Base-by-base conservation (phyloP, 2,888 invertebrate species). In the Andrena fulva region DNA sequence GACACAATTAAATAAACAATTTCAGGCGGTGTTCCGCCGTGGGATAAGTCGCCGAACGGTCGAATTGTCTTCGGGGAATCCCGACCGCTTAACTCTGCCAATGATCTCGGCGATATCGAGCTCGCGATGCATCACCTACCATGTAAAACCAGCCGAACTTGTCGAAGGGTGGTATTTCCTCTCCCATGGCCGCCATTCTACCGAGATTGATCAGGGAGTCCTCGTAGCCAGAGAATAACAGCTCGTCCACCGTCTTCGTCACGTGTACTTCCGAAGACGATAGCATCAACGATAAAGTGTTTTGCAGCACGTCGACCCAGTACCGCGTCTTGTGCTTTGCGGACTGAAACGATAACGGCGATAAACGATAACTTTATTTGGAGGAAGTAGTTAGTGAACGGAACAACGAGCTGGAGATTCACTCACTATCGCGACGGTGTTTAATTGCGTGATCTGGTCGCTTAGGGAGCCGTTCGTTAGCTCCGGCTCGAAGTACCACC, bases 141-240 rank as follows among this genome's bases (percentile, higher is more conserved):
- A 94, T 95, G 88, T 97, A 98, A 94, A 98, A 98, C 96, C 98
- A 97, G 12, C 97, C 98, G 92, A 98, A 98, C 90, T 95, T 96
- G 90, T 98, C 98, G 82, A 96, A 96, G 0, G 96, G 96, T 0
- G 95, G 95, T 7, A 95, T 81, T 4, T 92, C 91, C 5, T 91
- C 89, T 0, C 91, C 92, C 0, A 90, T 94, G 31, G 95, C 92
- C 0, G 96, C 96, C 74, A 96, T 90, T 84, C 94, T 95, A 0
- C 96, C 96, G 81, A 97, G 93, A 54, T 96, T 95, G 76, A 98
- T 95, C 70, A 98, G 93, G 0, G 96, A 94, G 92, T 98, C 98
- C 0, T 95, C 95, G 91, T 98, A 98, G 0, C 98, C 98, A 1
- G 96, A 96, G 91, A 98, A 97, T 0, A 98, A 94, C 24, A 97